Conservation (phyloP, 2,113 vertebrate species). For the Antechinus flavipes region DNA sequence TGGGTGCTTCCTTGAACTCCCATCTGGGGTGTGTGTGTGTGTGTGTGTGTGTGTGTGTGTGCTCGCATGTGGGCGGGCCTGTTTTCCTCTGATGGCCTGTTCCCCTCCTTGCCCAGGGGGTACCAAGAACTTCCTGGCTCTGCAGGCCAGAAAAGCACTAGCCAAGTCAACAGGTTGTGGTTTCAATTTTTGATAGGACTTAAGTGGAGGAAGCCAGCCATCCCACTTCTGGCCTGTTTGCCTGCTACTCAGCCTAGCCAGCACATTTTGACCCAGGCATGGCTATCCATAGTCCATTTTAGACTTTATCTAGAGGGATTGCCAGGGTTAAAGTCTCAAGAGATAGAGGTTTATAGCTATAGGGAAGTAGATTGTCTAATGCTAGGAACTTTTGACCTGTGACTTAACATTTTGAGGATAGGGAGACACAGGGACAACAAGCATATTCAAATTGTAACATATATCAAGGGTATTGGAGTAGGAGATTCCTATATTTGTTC, state of each 20-base stretch:
- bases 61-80: background rate
- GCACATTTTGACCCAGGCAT: background rate
- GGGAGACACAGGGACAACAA: background rate
- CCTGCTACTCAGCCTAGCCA: background rate
- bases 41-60: no score
- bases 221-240: background rate
- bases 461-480: background rate
- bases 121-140: background rate
- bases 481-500: background rate
- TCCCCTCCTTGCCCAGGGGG: background rate
- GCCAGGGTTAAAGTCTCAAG: background rate
- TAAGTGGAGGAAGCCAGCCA: background rate
- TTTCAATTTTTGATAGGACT: background rate
- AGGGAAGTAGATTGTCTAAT: background rate
- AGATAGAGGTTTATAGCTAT: background rate
- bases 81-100: background rate
- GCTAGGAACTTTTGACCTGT: rapidly evolving
- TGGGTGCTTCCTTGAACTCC: background rate
- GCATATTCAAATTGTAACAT: background rate
- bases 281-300: background rate
- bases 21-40: background rate
- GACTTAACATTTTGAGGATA: background rate
- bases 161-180: background rate
- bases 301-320: background rate
- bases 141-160: background rate